A percentile compares a stretch with the other conserved stretches of the same genome.
Conservation (phyloP, 2,888 invertebrate species). For the Leptopilina syphax region DNA sequence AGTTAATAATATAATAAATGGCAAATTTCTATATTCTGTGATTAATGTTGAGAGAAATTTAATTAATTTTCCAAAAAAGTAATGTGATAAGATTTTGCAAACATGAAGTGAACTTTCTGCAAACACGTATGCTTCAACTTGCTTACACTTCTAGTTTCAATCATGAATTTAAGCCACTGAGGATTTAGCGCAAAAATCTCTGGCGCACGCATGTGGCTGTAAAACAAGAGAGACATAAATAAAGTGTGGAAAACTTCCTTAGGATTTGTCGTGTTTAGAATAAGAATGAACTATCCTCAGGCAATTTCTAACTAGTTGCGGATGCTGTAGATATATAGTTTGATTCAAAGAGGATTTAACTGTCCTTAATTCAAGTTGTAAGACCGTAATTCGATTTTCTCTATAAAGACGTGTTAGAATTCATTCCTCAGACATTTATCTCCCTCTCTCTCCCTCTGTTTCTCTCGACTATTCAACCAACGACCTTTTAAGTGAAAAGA, state of each 20-base stretch:
- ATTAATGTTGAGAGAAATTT: no score
- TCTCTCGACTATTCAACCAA: background rate
- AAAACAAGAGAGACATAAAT: background rate
- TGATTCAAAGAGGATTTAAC: constrained; percentile 18
- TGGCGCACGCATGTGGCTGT: background rate
- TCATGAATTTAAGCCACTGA: background rate
- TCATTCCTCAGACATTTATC: background rate
- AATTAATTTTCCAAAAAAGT: no score
- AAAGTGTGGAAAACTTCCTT: background rate
- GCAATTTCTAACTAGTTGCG: constrained; percentile 19
- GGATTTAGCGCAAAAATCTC: constrained; percentile 1
- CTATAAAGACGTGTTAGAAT: constrained; percentile 6
- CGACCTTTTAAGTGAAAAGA: constrained; percentile 1
- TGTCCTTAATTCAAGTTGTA: constrained; percentile 24
- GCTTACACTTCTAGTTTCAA: constrained; percentile 4
- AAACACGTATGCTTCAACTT: background rate
- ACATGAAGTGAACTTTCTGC: background rate
- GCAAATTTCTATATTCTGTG: no score
- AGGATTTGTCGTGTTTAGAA: background rate
- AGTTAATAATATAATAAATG: no score
- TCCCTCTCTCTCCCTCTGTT: background rate
- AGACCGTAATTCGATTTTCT: constrained; percentile 25
- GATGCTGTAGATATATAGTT: background rate
- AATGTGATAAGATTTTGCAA: background rate
- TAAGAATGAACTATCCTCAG: constrained; percentile 13